Evolutionary conservation across 2,888 invertebrate genomes (phyloP), one percentile per base, ranked within the genome.

Genomic region (Dioctria rufipes): DNA sequence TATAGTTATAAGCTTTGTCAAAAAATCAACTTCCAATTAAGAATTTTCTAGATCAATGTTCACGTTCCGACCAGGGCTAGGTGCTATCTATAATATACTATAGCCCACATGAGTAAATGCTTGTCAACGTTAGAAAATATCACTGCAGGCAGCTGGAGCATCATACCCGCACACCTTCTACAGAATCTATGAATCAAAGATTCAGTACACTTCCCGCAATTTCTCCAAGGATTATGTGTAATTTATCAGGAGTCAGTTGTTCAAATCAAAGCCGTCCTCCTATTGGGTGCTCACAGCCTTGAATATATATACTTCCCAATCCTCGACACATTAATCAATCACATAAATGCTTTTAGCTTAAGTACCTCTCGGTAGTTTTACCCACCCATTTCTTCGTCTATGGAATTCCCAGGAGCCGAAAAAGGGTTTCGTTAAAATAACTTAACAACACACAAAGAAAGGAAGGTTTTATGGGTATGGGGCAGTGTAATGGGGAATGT

Each of bases 331-430:
- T 75, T 75, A 75, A 75, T 75, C 73, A 75, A 75, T 75, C 60
- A 58, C 58, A 75, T 60, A 75, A 75, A 75, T 58, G 73, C 60
- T 75, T 75, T 75, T 75, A 60, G 73, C 73, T 75, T 75, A 75
- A 75, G 60, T 75, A 60, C 73, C 58, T 43, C 46, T 60, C 43
- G 73, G 73, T 58, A 40, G 58, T 60, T 60, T 42, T 58, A 42
- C 73, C 73, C 42, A 75, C 73, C 54, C 46, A 75, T 75, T 60
- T 43, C 5, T 37, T 37, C 39, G 25, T n/a, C 60, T 60, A 13
- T 60, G 60, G 13, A n/a, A 60, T 63, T 63, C 39, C 63, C 63
- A 25, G 39, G 13, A 63, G 63, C 39, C 13, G 40, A 37, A 37
- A 63, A 63, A 40, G 63, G 40, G 8, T 37, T 63, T 63, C 39